Percentiles rank a stretch among this genome's conserved stretches.
phyloP scores from a whole-genome alignment of 2,113 vertebrate species.

The Ceyx cyanopectus region DNA sequence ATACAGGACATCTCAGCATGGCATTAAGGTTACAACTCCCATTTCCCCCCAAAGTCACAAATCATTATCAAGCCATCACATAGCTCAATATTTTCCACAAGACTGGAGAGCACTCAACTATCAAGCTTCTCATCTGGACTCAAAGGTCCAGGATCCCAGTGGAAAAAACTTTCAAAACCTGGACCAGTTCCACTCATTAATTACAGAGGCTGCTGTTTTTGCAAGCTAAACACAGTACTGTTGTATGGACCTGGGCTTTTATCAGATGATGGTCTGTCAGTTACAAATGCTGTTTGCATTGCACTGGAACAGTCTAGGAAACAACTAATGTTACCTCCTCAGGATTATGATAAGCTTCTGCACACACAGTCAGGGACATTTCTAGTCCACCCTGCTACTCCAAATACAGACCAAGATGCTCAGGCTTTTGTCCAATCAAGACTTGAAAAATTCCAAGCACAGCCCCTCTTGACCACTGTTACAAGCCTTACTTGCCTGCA shows the following conservation, averaged over 20 bases:
- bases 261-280: not conserved
- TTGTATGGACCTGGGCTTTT: not conserved
- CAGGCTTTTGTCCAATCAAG: not conserved
- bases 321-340: not conserved
- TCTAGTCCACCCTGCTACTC: not conserved
- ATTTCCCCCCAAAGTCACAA: not conserved
- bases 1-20: not conserved
- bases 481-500: not conserved
- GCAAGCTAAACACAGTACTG: not conserved
- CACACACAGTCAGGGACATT: not conserved
- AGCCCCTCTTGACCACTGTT: not conserved
- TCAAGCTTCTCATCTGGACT: not conserved
- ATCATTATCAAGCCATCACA: not conserved
- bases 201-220: not conserved
- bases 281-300: not conserved
- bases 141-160: rapidly evolving
- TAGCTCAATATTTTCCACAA: not conserved
- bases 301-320: not conserved
- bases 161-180: not conserved
- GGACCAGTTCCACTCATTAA: not conserved
- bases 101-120: not conserved
- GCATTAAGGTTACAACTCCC: not conserved
- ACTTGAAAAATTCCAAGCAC: not conserved
- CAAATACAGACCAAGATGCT: not conserved
- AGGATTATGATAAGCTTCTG: not conserved